Evolutionary conservation across 2,888 invertebrate genomes (phyloP).

Genomic region (Thymelicus lineola): DNA sequence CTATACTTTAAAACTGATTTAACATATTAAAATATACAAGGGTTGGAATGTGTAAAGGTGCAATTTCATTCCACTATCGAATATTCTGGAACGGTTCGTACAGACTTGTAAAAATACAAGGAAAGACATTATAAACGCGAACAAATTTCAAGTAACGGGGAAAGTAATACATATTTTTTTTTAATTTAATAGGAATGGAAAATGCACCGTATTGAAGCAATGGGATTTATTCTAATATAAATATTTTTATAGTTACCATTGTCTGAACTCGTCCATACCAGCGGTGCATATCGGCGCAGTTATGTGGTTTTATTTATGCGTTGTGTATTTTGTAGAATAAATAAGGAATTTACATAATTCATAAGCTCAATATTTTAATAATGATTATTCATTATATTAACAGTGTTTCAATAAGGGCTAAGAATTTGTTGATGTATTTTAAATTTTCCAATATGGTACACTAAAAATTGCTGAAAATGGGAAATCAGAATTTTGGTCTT

Average conservation of each 20-base stretch:
- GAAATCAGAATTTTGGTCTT: background rate
- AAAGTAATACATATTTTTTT: no score
- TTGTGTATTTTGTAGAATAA: slow-evolving; percentile 48
- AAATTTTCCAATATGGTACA: background rate
- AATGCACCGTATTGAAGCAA: slow-evolving; percentile 28
- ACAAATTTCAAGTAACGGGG: no score
- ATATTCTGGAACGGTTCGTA: no score
- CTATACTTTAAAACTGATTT: background rate
- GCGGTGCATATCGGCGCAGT: slow-evolving; percentile 80
- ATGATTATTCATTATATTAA: background rate
- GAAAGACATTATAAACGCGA: no score
- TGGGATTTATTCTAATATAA: slow-evolving; percentile 27
- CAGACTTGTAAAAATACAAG: no score
- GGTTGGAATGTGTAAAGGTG: slow-evolving; percentile 3
- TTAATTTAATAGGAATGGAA: slow-evolving; percentile 38
- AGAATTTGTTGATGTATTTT: background rate
- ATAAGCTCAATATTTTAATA: background rate
- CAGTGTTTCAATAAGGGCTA: background rate
- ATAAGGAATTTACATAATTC: slow-evolving; percentile 14
- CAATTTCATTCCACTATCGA: slow-evolving; percentile 1
- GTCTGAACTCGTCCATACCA: slow-evolving; percentile 81
- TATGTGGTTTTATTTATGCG: slow-evolving; percentile 58
- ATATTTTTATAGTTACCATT: slow-evolving; percentile 65
- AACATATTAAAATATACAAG: no score
- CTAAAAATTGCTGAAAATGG: background rate